Evolutionary conservation across 2,797 vertebrate genomes (phyloP).

Genomic region (Tolypeutes matacus): DNA sequence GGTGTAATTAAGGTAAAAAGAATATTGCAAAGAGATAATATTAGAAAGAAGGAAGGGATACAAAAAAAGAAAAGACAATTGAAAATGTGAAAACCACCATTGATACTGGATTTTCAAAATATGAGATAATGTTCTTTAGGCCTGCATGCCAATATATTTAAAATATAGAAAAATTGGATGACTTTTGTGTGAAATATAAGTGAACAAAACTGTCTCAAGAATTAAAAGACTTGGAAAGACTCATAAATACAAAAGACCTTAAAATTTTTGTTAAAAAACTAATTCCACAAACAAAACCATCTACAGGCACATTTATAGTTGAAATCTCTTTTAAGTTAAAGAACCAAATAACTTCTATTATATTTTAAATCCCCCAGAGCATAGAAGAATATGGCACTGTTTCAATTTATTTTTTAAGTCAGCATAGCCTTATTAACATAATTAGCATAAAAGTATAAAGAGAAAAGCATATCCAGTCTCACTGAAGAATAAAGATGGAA

Average conservation of each 20-base stretch:
- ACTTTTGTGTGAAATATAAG: background rate
- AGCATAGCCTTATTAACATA: background rate
- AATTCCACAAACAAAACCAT: background rate
- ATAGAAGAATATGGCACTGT: background rate
- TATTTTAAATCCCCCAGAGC: background rate
- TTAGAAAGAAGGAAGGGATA: background rate
- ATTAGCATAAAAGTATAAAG: background rate
- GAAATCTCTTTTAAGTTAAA: conserved; percentile 1
- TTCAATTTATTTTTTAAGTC: background rate
- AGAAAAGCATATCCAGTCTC: background rate
- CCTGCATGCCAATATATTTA: background rate
- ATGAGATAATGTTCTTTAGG: background rate
- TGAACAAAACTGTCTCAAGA: background rate
- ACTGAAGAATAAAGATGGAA: background rate
- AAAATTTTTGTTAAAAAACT: background rate
- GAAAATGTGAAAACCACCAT: background rate
- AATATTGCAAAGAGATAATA: background rate
- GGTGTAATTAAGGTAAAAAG: background rate
- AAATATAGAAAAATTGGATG: background rate
- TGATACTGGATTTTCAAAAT: background rate
- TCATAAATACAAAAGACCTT: background rate
- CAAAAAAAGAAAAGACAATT: background rate
- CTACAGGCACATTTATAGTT: background rate
- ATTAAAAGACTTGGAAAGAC: background rate
- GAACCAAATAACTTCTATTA: background rate